Evolutionary conservation across 2,797 vertebrate species (phyloP), one percentile per base, ranked within the genome.

Genomic region (Xyrichtys novacula): DNA sequence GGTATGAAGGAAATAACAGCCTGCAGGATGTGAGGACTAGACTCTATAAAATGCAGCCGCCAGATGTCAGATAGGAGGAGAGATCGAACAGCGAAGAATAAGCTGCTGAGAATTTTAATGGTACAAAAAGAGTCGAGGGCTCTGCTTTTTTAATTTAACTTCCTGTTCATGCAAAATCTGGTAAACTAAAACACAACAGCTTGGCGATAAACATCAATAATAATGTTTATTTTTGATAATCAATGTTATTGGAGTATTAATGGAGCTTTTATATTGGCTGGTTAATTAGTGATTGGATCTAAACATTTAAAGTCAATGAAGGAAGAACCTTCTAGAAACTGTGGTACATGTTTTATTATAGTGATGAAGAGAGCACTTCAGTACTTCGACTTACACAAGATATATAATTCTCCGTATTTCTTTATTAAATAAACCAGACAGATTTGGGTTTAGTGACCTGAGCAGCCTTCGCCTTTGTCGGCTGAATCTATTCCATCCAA

Each of bases 391-490:
- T n/a, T 3, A 6, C 29, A 48, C 29, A 63, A 15, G 55, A 65
- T 43, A 6, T 29, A 10, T 2, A 11, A 48, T 43, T 52, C 6
- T 61, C 19, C 19, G 34, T 40, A 52, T 25, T 14, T 16, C 20
- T 20, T 34, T 26, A 12, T 50, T 1, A 20, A 54, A n/a, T 22
- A 23, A 46, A 4, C 31, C 16, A 17, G 16, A 9, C 40, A 38
- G 65, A 48, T 7, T 36, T 54, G 31, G 29, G 25, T 25, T 65
- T 42, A 36, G 25, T 38, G 54, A 12, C 36, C n/a, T 19, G 29
- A 57, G 20, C 40, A 31, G n/a, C 22, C 19, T 32, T 48, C 22
- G 19, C 44, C 29, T 69, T 34, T 17, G 22, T 62, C 57, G 47
- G 46, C 26, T 40, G 5, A 56, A 25, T 42, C 25, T 2, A 29